Conservation (phyloP, 2,797 vertebrate genomes). For the Phataginus tetradactyla region DNA sequence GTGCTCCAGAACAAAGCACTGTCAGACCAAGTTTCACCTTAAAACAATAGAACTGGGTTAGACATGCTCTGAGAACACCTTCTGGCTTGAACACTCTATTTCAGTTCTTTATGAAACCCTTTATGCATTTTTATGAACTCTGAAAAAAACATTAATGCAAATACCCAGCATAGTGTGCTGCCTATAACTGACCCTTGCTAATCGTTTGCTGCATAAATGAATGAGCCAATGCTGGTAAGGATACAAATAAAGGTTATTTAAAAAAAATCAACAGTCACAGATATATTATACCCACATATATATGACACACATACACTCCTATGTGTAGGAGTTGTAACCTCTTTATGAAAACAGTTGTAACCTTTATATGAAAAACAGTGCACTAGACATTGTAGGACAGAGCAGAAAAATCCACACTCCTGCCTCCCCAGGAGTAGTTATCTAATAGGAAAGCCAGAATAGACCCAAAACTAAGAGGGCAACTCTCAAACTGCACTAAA, state of each 20-base stretch:
- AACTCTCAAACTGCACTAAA: not conserved
- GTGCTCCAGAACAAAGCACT: not conserved
- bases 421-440: not conserved
- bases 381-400: not conserved
- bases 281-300: too few relatives aligned
- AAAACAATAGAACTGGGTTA: not conserved
- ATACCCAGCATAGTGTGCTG: not conserved
- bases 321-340: not conserved
- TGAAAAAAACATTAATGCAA: not conserved
- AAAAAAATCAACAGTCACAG: not conserved
- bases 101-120: not conserved
- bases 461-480: not conserved
- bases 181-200: not conserved
- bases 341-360: not conserved
- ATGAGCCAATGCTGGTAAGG: not conserved
- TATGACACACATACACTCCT: too few relatives aligned
- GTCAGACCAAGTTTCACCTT: not conserved
- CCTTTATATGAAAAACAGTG: not conserved
- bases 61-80: not conserved
- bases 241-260: not conserved
- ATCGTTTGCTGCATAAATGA: not conserved
- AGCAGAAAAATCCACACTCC: not conserved
- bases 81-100: not conserved
- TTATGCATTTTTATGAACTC: not conserved
- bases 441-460: not conserved